Conservation (phyloP, 2,113 vertebrate genomes). For the Entosphenus tridentatus region DNA sequence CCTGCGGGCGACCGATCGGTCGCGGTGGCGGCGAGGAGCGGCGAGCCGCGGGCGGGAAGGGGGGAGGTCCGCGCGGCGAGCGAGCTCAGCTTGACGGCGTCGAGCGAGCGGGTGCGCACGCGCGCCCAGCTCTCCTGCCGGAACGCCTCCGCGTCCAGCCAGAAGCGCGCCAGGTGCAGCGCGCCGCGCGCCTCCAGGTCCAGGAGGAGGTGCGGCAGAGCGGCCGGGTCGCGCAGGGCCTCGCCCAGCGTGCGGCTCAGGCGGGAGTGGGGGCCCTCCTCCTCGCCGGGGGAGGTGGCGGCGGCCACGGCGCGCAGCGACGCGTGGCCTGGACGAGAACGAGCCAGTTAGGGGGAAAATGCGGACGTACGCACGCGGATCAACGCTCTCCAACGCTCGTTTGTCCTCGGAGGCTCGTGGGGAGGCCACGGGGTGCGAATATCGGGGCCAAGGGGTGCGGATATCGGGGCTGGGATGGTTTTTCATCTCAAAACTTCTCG, state of each 20-base stretch:
- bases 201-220: conserved; percentile 69
- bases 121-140: conserved; percentile 70
- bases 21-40: too few relatives aligned
- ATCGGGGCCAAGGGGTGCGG: too few relatives aligned
- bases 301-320: background rate
- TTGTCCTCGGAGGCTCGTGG: background rate
- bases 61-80: conserved; percentile 57
- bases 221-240: conserved; percentile 50
- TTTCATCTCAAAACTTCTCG: too few relatives aligned
- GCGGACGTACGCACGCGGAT: background rate
- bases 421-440: too few relatives aligned
- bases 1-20: too few relatives aligned
- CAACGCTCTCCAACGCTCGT: background rate
- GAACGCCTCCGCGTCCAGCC: conserved; percentile 83
- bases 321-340: background rate
- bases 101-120: conserved; percentile 71
- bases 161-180: conserved; percentile 75
- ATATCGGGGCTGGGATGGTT: too few relatives aligned
- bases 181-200: conserved; percentile 59
- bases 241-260: conserved; percentile 86
- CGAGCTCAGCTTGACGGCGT: conserved; percentile 84
- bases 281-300: conserved; percentile 35
- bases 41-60: background rate
- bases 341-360: background rate
- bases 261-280: conserved; percentile 37